These are phyloP conservation scores for Oxyteleia sp. DNA, from an alignment of 2,888 invertebrate genomes.

Conservation along the genomic window DNA sequence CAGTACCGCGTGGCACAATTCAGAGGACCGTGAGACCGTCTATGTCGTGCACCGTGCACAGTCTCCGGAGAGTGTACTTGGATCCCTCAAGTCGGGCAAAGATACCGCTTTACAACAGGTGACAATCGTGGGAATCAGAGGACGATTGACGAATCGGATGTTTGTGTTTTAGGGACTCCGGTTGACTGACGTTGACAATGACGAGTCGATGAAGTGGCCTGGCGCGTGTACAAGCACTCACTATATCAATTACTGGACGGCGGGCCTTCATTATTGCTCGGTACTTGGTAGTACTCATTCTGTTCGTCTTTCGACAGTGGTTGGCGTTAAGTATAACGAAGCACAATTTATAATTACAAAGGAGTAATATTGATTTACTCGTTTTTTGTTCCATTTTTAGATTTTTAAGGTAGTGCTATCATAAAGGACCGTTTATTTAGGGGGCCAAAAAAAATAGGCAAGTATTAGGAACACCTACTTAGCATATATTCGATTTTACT, in stretches of 20 bases:
- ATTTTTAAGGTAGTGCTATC: too few species aligned
- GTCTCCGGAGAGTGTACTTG: constrained; percentile 52
- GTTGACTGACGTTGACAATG: constrained; percentile 70
- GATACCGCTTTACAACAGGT: constrained; percentile 68
- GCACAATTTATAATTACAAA: constrained; percentile 8
- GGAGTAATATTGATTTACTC: too few species aligned
- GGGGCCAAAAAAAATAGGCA: too few species aligned
- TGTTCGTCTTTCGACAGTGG: constrained; percentile 26
- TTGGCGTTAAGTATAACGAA: constrained; percentile 18
- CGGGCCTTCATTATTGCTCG: constrained; percentile 22
- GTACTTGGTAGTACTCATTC: constrained; percentile 11
- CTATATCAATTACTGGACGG: constrained; percentile 54
- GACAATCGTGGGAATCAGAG: constrained; percentile 71
- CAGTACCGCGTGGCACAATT: constrained; percentile 14
- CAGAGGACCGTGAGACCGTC: constrained; percentile 68
- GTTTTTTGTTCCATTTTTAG: too few species aligned
- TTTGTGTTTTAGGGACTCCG: constrained; percentile 48
- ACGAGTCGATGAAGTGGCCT: constrained; percentile 68
- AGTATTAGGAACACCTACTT: too few species aligned
- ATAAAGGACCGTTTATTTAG: too few species aligned
- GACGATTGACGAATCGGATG: constrained; percentile 54
- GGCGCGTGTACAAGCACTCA: constrained; percentile 66
- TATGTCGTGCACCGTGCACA: constrained; percentile 50
- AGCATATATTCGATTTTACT: too few species aligned
- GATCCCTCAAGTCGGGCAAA: constrained; percentile 54